A percentile compares a stretch with the other conserved stretches of the same genome.
Evolutionary conservation across 2,797 vertebrate species (phyloP).

Genomic region (Amblyraja radiata): DNA sequence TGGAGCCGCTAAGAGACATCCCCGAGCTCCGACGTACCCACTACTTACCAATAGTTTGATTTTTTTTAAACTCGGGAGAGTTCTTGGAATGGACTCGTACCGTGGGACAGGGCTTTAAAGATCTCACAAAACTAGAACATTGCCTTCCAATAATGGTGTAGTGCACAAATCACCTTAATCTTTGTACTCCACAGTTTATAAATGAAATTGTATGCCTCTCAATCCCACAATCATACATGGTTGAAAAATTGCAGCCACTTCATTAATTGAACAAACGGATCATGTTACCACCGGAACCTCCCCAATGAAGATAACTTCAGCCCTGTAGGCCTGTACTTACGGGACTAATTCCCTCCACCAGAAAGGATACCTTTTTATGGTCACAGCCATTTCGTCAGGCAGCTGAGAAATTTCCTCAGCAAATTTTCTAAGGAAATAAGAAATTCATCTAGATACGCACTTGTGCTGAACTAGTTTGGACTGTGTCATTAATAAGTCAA

Average conservation of each 20-base stretch:
- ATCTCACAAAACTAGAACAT: neutral
- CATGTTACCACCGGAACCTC: neutral
- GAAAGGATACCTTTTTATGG: neutral
- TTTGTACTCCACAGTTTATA: neutral
- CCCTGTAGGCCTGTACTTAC: neutral
- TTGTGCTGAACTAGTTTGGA: neutral
- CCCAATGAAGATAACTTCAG: neutral
- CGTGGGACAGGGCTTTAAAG: too few relatives aligned
- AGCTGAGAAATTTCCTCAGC: too few relatives aligned
- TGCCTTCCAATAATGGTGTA: neutral
- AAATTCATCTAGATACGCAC: neutral
- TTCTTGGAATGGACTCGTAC: too few relatives aligned
- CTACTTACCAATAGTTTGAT: too few relatives aligned
- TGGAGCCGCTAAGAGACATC: too few relatives aligned
- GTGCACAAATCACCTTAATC: neutral
- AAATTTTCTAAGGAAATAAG: neutral
- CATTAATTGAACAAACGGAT: neutral
- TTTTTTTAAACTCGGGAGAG: too few relatives aligned
- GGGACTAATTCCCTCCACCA: neutral
- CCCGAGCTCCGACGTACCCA: too few relatives aligned
- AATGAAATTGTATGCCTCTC: neutral
- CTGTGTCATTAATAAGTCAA: neutral
- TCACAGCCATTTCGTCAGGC: neutral
- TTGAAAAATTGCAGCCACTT: neutral
- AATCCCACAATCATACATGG: neutral